Conservation (phyloP, 2,113 vertebrate genomes). For the Notothenia rossii region DNA sequence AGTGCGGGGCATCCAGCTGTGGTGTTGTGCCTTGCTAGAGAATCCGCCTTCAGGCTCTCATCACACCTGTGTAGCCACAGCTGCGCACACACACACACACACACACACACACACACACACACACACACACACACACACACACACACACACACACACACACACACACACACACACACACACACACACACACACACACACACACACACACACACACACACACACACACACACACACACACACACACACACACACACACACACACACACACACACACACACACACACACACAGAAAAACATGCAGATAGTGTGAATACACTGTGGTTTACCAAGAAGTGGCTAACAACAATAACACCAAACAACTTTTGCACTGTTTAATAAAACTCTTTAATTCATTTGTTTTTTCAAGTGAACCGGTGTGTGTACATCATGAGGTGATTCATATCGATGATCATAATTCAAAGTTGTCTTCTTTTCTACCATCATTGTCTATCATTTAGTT, state of each 20-base stretch:
- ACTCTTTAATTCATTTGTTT: conserved; percentile 32
- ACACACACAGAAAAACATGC: too few relatives aligned
- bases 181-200: conserved; percentile 19
- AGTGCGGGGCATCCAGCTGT: conserved; percentile 77
- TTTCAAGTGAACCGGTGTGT: conserved; percentile 21
- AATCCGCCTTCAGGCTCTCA: conserved; percentile 70
- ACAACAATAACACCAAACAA: conserved; percentile 37
- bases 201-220: conserved; percentile 20
- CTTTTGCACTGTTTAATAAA: conserved; percentile 17
- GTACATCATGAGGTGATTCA: neutral
- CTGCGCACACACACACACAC: conserved; percentile 51
- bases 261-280: conserved; percentile 22
- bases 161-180: conserved; percentile 14
- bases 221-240: conserved; percentile 22
- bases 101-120: conserved; percentile 17
- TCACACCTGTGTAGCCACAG: conserved; percentile 79
- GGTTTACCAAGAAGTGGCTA: conserved; percentile 16
- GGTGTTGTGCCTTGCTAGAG: conserved; percentile 68
- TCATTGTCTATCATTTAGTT: neutral
- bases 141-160: conserved; percentile 18
- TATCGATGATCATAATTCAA: too few relatives aligned
- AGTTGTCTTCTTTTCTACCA: neutral
- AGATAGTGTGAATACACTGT: neutral
- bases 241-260: conserved; percentile 19
- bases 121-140: conserved; percentile 18